These are phyloP conservation scores for Drosophila nannoptera DNA, from an alignment of 1,140 invertebrate species.

Conservation along the genomic window DNA sequence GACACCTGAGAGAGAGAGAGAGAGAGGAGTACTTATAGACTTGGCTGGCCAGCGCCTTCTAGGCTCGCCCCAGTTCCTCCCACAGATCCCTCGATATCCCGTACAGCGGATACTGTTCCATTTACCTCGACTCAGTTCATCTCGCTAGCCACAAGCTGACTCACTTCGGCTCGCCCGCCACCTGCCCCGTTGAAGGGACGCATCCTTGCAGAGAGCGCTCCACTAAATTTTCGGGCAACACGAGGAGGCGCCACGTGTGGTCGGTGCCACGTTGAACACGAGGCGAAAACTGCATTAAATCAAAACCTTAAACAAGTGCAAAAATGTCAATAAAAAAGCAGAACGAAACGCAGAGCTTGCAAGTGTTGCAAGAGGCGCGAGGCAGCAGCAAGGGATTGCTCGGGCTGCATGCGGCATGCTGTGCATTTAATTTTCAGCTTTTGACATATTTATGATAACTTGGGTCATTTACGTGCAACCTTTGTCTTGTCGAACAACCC, in stretches of 20 bases:
- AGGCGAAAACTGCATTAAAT: conserved; percentile 59
- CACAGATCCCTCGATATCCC: too few relatives aligned
- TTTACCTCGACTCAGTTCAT: too few relatives aligned
- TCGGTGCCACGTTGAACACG: conserved; percentile 58
- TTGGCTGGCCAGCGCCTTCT: too few relatives aligned
- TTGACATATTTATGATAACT: conserved; percentile 79
- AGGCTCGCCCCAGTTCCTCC: too few relatives aligned
- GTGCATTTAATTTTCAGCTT: conserved; percentile 77
- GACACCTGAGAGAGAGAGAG: too few relatives aligned
- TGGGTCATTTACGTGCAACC: conserved; percentile 79
- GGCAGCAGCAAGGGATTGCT: conserved; percentile 6
- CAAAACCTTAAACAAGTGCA: conserved; percentile 73
- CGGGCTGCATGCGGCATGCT: conserved; percentile 54
- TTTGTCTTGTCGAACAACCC: conserved; percentile 63
- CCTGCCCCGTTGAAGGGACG: too few relatives aligned
- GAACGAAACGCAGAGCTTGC: conserved; percentile 22
- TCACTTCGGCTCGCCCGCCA: too few relatives aligned
- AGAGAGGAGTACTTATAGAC: too few relatives aligned
- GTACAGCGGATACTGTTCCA: too few relatives aligned
- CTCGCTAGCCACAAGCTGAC: too few relatives aligned
- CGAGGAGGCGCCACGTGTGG: conserved; percentile 67
- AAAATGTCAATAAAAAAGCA: conserved; percentile 73
- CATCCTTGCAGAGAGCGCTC: conserved; percentile 15
- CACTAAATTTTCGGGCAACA: conserved; percentile 38
- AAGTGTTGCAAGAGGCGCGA: not conserved